Percentiles rank a stretch among this genome's conserved stretches.
phyloP scores from a whole-genome alignment of 1,140 invertebrate genomes.

The Papilio machaon region DNA sequence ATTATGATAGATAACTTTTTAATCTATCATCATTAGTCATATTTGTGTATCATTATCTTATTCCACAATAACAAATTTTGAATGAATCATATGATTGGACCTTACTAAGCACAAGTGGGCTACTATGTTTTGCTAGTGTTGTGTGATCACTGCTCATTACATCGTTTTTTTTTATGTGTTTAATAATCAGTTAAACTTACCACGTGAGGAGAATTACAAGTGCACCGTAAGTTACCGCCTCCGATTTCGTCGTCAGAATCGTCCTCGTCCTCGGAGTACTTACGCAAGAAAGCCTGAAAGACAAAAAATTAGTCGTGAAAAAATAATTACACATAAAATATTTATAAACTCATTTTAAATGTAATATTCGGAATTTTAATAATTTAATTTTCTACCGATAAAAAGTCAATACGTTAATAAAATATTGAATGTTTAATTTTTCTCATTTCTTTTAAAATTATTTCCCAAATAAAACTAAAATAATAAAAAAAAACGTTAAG shows the following conservation, averaged over 20 bases:
- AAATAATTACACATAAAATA: no score
- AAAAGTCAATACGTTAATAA: no score
- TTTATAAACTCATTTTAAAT: no score
- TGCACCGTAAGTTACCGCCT: conserved; percentile 64
- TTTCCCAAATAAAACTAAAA: no score
- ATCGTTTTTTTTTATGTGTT: not conserved
- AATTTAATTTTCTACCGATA: no score
- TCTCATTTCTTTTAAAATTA: no score
- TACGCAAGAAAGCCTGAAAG: conserved; percentile 57
- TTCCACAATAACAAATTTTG: not conserved
- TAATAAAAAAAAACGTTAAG: no score
- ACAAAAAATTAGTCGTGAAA: conserved; percentile 18
- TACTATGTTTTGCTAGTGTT: not conserved
- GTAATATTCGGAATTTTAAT: no score
- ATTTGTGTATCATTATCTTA: not conserved
- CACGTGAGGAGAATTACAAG: conserved; percentile 73
- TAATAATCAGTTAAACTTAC: conserved; percentile 43
- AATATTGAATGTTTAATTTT: no score
- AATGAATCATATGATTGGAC: not conserved
- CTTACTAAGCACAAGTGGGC: not conserved
- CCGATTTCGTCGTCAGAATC: conserved; percentile 68
- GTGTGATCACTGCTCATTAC: no score
- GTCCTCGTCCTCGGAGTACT: conserved; percentile 63
- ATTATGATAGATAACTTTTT: not conserved
- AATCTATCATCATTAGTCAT: no score